A percentile compares a stretch with the other conserved stretches of the same genome.
phyloP scores from a whole-genome alignment of 2,113 vertebrate species.

The Gobius niger region DNA sequence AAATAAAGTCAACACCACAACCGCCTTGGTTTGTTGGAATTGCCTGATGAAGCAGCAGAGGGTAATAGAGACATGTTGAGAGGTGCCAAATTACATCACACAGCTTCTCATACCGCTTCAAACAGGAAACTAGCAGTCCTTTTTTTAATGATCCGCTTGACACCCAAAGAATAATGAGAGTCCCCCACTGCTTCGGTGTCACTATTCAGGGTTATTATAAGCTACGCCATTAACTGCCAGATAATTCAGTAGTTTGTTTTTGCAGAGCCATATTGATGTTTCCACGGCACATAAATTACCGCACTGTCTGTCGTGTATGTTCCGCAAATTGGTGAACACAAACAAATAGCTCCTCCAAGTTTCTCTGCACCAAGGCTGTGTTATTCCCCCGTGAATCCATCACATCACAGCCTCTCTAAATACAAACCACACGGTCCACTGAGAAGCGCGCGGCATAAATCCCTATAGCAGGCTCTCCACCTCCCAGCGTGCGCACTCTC shows the following conservation, averaged over 20 bases:
- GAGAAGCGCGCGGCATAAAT: slow-evolving; percentile 38
- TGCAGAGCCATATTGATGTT: not conserved
- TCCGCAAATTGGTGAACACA: slow-evolving; percentile 3
- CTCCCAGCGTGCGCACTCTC: slow-evolving; percentile 42
- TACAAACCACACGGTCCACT: slow-evolving; percentile 32
- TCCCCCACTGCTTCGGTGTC: not conserved
- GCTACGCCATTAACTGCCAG: not conserved
- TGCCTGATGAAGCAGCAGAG: too few species aligned
- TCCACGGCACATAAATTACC: not conserved
- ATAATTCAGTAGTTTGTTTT: not conserved
- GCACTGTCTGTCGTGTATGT: not conserved
- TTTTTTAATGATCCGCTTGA: too few species aligned
- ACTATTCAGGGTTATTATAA: not conserved
- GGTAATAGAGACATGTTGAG: too few species aligned
- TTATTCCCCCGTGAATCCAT: slow-evolving; percentile 46
- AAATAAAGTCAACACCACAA: too few species aligned
- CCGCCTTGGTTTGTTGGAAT: too few species aligned
- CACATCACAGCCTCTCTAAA: slow-evolving; percentile 20
- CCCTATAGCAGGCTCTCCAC: slow-evolving; percentile 35
- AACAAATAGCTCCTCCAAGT: slow-evolving; percentile 23
- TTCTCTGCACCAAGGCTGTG: slow-evolving; percentile 9
- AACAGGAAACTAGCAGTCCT: too few species aligned
- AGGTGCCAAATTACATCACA: too few species aligned
- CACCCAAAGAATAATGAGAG: too few species aligned
- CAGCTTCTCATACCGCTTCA: too few species aligned